Percentiles rank a stretch among this genome's conserved stretches.
phyloP scores from a whole-genome alignment of 64 coral and sea anemone species.

The Anthopleura sola region DNA sequence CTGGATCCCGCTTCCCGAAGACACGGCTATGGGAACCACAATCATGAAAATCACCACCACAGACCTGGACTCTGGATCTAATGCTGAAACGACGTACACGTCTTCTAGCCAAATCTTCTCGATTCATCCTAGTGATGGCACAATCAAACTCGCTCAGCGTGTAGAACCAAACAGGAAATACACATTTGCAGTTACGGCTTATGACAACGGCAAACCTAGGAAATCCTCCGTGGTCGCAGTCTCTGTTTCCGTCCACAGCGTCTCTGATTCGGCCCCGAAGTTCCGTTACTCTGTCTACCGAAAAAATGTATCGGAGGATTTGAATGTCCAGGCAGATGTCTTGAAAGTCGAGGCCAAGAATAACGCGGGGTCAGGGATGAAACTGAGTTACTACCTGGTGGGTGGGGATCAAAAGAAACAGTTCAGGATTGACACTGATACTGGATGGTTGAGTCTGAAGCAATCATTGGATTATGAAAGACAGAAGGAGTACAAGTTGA shows the following conservation, averaged over 20 bases:
- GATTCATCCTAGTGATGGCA: conserved; percentile 27
- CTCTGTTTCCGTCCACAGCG: conserved; percentile 39
- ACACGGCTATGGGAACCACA: conserved; percentile 16
- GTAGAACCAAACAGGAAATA: conserved; percentile 31
- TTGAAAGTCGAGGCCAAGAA: conserved; percentile 41
- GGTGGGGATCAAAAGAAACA: conserved; percentile 50
- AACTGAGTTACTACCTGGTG: conserved; percentile 43
- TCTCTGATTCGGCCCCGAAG: conserved; percentile 31
- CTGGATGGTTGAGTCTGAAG: conserved; percentile 36
- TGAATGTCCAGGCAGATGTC: background rate
- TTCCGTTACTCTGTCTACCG: conserved; percentile 19
- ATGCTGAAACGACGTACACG: conserved; percentile 46
- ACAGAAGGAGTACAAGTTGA: conserved; percentile 3
- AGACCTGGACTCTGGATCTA: conserved; percentile 49
- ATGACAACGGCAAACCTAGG: conserved; percentile 32
- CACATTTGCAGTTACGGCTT: conserved; percentile 37
- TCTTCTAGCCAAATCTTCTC: conserved; percentile 41
- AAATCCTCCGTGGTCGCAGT: conserved; percentile 27
- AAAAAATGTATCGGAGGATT: conserved; percentile 20
- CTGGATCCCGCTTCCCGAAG: conserved; percentile 52
- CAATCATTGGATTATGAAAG: conserved; percentile 55
- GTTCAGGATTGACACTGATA: conserved; percentile 39
- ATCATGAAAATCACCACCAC: conserved; percentile 44
- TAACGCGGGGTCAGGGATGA: background rate
- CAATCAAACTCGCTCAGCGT: conserved; percentile 25